Evolutionary conservation across 2,888 invertebrate species (phyloP).

Genomic region (Hecatera dysodea): DNA sequence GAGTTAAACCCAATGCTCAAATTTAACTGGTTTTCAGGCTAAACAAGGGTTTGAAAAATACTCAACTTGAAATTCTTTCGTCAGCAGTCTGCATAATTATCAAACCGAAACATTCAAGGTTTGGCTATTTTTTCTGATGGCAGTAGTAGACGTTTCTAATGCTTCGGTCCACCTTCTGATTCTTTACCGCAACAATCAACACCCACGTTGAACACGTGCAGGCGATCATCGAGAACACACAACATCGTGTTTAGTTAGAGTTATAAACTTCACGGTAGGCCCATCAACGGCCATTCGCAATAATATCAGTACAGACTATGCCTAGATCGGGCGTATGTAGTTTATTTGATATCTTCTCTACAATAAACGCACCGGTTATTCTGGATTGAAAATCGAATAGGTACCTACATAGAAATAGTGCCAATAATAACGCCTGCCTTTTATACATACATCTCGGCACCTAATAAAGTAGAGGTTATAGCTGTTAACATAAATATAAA

Average conservation of each 20-base stretch:
- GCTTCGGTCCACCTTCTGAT: not conserved
- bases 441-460: not conserved
- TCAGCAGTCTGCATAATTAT: too few relatives aligned
- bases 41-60: not conserved
- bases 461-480: constrained; percentile 8
- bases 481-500: constrained; percentile 9
- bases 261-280: constrained; percentile 18
- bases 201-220: constrained; percentile 35
- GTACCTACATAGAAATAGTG: constrained; percentile 14
- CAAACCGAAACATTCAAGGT: too few relatives aligned
- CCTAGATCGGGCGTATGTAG: not conserved
- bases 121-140: not conserved
- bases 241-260: constrained; percentile 19
- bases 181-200: constrained; percentile 24
- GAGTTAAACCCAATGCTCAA: not conserved
- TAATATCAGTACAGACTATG: not conserved
- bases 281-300: constrained; percentile 29
- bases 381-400: constrained; percentile 13
- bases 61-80: not conserved
- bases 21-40: not conserved
- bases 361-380: constrained; percentile 30
- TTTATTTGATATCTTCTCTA: constrained; percentile 26
- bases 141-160: not conserved
- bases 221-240: constrained; percentile 28
- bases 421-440: constrained; percentile 8